A percentile compares a stretch with the other conserved stretches of the same genome.
Evolutionary conservation across 2,113 vertebrate genomes (phyloP).

Genomic region (Phrynocephalus versicolor): DNA sequence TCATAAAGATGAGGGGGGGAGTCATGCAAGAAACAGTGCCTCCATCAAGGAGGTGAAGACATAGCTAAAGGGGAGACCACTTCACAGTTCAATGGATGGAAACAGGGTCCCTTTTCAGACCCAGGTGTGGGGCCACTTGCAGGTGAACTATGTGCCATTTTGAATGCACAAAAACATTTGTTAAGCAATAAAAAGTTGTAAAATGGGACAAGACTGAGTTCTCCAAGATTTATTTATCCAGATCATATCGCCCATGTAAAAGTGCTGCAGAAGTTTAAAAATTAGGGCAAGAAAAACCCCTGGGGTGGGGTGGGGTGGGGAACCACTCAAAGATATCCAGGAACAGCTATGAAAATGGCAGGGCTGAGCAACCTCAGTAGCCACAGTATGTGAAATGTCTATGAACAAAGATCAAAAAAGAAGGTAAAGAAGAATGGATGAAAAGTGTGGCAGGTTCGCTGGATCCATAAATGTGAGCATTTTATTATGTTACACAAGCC

Average conservation of each 20-base stretch:
- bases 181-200: not conserved
- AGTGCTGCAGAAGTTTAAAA: not conserved
- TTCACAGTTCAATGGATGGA: not conserved
- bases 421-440: not conserved
- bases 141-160: not conserved
- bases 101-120: not conserved
- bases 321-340: not conserved
- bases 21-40: too few relatives aligned
- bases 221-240: too few relatives aligned
- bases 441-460: not conserved
- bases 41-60: not conserved
- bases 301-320: too few relatives aligned
- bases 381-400: not conserved
- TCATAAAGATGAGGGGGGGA: not conserved
- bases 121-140: not conserved
- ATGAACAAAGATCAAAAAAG: too few relatives aligned
- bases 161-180: not conserved
- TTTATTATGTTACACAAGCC: too few relatives aligned
- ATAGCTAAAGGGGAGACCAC: not conserved
- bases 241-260: not conserved
- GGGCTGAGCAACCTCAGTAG: not conserved
- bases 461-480: not conserved
- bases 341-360: not conserved
- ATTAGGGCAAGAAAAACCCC: not conserved
- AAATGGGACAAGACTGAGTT: not conserved